Conservation (phyloP, 2,888 invertebrate species). For the Ommatoiulus sabulosus region DNA sequence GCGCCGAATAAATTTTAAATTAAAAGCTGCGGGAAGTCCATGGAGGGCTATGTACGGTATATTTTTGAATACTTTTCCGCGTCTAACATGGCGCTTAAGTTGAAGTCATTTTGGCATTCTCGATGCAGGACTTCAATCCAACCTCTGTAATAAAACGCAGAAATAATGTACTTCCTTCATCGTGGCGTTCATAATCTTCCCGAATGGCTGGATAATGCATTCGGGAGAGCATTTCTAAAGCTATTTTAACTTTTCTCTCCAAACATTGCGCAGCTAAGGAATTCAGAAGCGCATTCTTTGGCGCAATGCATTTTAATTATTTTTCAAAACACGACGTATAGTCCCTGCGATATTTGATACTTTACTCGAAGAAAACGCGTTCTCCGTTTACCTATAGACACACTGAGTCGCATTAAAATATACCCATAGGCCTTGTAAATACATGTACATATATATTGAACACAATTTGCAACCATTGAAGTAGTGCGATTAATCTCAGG, state of each 20-base stretch:
- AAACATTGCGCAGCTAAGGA: conserved; percentile 26
- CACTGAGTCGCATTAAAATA: not conserved
- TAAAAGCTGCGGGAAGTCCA: not conserved
- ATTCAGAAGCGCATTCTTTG: not conserved
- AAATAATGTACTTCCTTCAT: not conserved
- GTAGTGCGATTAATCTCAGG: too few relatives aligned
- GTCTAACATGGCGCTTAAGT: not conserved
- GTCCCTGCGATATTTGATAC: not conserved
- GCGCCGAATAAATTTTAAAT: not conserved
- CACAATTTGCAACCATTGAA: too few relatives aligned
- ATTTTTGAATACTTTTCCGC: not conserved
- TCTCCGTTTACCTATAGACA: not conserved
- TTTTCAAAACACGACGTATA: conserved; percentile 3
- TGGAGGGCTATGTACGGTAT: not conserved
- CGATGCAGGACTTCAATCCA: not conserved
- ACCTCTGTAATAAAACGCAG: not conserved
- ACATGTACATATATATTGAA: too few relatives aligned
- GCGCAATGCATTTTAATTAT: not conserved
- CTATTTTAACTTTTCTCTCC: conserved; percentile 23
- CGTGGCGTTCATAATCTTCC: conserved; percentile 4
- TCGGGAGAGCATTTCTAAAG: conserved; percentile 3
- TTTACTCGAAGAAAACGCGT: not conserved
- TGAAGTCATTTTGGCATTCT: not conserved
- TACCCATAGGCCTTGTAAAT: not conserved
- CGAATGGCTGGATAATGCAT: conserved; percentile 10